These are phyloP conservation scores for Formica aserva DNA, from an alignment of 2,888 invertebrate species.

Conservation along the genomic window DNA sequence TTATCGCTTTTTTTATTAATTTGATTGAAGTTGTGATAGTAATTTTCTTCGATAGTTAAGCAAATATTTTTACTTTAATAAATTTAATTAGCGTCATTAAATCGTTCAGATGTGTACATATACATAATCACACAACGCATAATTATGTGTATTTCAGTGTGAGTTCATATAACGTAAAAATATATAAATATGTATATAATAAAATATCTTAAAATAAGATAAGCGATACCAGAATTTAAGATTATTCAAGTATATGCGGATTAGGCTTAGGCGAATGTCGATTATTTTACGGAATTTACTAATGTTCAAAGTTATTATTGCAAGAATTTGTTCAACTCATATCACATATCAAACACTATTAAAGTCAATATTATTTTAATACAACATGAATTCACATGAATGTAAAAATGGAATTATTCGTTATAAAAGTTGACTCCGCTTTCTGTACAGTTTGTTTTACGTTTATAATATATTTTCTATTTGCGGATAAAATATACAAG, in stretches of 20 bases:
- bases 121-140: background rate
- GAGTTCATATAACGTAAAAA: background rate
- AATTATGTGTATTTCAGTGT: background rate
- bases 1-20: background rate
- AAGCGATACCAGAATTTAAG: background rate
- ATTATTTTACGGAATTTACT: background rate
- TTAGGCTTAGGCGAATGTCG: constrained; percentile 63
- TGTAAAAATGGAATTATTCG: background rate
- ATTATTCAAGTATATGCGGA: background rate
- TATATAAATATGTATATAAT: constrained; percentile 3
- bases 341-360: background rate
- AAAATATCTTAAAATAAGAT: constrained; percentile 13
- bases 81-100: constrained; percentile 13
- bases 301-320: background rate
- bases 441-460: background rate
- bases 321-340: background rate
- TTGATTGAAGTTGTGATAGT: background rate
- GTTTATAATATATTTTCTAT: background rate
- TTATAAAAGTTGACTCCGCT: background rate
- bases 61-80: background rate
- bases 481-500: background rate
- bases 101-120: background rate
- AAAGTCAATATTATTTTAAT: constrained; percentile 21
- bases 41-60: background rate
- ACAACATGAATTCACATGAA: background rate